Base-by-base conservation (phyloP, 2,113 vertebrate species). In the Haemorhous mexicanus region DNA sequence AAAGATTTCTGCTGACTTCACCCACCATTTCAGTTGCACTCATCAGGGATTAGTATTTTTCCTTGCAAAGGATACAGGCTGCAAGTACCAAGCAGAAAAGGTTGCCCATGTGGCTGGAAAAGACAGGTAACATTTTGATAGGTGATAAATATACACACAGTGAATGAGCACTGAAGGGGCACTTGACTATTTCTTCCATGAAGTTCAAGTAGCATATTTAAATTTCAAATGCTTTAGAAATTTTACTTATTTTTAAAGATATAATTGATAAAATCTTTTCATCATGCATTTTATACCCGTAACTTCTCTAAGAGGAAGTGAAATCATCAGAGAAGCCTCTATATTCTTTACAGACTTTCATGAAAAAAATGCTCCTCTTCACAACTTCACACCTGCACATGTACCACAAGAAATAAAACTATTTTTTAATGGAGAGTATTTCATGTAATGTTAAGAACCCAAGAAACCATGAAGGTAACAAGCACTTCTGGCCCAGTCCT, bases 1-100 rank as follows among this genome's bases (percentile, higher is more conserved):
- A 95, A 91, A 69, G 58, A 75, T 79, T 96, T 93, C 84, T 96
- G 97, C 95, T 96, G 96, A 97, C 96, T 96, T 79, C 68, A 89
- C 28, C 16, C 56, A 88, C 72, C 88, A 50, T 79, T 96, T 88
- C 84, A 93, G 81, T 49, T 17, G 17, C 69, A n/a, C 59, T 94
- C 84, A 93, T 61, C 44, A 32, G 92, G 84, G 89, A 95, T 95
- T 96, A 94, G 83, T 90, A 72, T 44, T 87, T 94, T 84, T 62
- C 76, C 56, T 61, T 58, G 74, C 61, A 82, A 84, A 87, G 55
- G 49, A 88, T 46, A 88, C 3, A 76, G 76, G 53, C 73, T 76
- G 69, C 49, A 87, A 87, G 47, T 13, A 41, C 28, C 35, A 79
- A 75, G 73, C 7, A 78, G 49, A 55, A 95, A 89, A 89, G 49